phyloP scores from a whole-genome alignment of 2,113 vertebrate species.

The Phaethornis superciliosus region DNA sequence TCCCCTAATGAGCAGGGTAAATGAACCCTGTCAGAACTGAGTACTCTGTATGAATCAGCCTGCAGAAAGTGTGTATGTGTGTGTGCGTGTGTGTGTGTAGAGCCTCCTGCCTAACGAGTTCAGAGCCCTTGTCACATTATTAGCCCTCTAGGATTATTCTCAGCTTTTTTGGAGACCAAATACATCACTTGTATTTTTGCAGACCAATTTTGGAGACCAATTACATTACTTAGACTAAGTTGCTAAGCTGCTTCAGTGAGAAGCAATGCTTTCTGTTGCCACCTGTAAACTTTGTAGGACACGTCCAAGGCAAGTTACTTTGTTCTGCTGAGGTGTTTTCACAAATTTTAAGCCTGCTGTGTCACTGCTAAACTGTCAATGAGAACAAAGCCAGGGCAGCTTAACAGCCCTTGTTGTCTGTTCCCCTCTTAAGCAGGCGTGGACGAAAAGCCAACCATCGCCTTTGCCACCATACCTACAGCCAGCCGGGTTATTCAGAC shows the following conservation, averaged over 20 bases:
- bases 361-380: neutral
- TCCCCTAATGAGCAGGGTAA: neutral
- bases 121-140: neutral
- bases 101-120: neutral
- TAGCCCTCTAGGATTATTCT: neutral
- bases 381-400: neutral
- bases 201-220: too few species aligned
- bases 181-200: too few species aligned
- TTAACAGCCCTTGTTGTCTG: neutral
- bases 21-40: neutral
- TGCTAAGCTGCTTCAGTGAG: neutral
- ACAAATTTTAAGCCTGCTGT: neutral
- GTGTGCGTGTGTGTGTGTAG: neutral
- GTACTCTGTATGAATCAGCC: neutral
- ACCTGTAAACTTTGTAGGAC: neutral
- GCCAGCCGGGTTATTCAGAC: conserved; percentile 91
- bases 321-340: neutral
- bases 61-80: neutral
- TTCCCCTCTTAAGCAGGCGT: conserved; percentile 55
- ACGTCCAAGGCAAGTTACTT: neutral
- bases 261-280: neutral
- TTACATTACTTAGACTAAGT: too few species aligned
- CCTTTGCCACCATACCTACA: conserved; percentile 78
- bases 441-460: conserved; percentile 82
- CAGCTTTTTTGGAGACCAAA: neutral